Evolutionary conservation across 2,797 vertebrate species (phyloP).

Genomic region (Gorsachius magnificus): DNA sequence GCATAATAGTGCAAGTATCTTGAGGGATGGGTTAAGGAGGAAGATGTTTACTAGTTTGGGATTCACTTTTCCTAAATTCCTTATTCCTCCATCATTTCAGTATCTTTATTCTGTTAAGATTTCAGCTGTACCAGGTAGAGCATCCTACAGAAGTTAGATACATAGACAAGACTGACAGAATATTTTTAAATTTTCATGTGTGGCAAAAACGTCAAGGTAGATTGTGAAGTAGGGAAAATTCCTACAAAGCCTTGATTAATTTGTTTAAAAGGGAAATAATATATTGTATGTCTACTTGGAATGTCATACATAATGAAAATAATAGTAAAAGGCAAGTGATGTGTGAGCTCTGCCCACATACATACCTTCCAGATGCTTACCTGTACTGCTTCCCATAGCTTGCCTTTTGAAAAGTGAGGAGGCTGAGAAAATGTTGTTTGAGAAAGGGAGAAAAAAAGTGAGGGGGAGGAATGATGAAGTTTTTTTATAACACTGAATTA

Average conservation of each 20-base stretch:
- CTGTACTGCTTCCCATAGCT: neutral
- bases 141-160: neutral
- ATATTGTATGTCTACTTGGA: neutral
- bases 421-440: neutral
- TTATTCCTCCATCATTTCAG: neutral
- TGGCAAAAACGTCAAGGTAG: neutral
- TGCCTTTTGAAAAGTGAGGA: neutral
- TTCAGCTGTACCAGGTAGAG: neutral
- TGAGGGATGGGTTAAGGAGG: neutral
- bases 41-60: neutral
- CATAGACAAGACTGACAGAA: neutral
- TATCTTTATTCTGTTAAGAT: neutral
- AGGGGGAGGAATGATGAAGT: neutral
- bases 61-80: neutral
- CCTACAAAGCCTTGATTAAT: neutral
- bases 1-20: neutral
- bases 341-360: accelerated
- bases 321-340: neutral
- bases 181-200: neutral
- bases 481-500: neutral
- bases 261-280: neutral
- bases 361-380: neutral
- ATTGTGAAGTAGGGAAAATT: neutral
- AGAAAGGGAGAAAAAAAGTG: neutral
- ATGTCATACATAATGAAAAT: neutral